Percentiles rank a stretch among this genome's conserved stretches.
These are phyloP conservation scores for Drosophila equinoxialis DNA, from an alignment of 1,140 invertebrate genomes.

Conservation along the genomic window DNA sequence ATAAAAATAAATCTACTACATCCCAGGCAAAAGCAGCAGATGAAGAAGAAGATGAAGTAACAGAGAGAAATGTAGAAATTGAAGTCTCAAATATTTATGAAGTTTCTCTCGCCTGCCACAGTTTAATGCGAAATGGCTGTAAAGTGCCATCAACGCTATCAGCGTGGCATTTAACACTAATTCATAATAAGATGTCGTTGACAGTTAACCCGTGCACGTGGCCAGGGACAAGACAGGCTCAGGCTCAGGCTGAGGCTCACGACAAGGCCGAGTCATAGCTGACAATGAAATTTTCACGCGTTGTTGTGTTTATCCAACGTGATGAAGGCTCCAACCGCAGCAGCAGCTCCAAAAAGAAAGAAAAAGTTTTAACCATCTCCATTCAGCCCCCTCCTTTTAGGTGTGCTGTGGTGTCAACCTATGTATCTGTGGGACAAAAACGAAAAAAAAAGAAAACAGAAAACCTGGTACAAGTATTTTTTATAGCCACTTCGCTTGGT, in stretches of 20 bases:
- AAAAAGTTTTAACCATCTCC: conserved; percentile 24
- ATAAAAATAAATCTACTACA: conserved; percentile 78
- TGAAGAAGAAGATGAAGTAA: too few relatives aligned
- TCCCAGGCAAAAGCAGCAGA: background rate
- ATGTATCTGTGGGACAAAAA: conserved; percentile 10
- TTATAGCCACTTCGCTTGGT: conserved; percentile 44
- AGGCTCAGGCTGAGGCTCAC: background rate
- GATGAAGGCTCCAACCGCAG: conserved; percentile 56
- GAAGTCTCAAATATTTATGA: conserved; percentile 69
- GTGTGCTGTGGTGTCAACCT: conserved; percentile 8
- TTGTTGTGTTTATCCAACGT: conserved; percentile 56
- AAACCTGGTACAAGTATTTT: conserved; percentile 30
- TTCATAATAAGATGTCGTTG: conserved; percentile 81
- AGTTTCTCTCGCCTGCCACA: conserved; percentile 33
- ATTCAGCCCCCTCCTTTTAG: conserved; percentile 27
- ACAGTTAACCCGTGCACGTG: conserved; percentile 75
- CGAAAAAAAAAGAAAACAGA: background rate
- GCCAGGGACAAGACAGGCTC: conserved; percentile 5
- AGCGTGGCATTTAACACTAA: conserved; percentile 79
- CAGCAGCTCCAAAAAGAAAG: conserved; percentile 32
- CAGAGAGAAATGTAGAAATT: conserved; percentile 23
- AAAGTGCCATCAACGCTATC: conserved; percentile 75
- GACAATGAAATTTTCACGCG: conserved; percentile 70
- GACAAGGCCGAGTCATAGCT: conserved; percentile 25
- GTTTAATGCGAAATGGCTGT: conserved; percentile 73